Evolutionary conservation across 2,888 invertebrate species (phyloP), one percentile per base, ranked within the genome.

Genomic region (Brachycybe producta): DNA sequence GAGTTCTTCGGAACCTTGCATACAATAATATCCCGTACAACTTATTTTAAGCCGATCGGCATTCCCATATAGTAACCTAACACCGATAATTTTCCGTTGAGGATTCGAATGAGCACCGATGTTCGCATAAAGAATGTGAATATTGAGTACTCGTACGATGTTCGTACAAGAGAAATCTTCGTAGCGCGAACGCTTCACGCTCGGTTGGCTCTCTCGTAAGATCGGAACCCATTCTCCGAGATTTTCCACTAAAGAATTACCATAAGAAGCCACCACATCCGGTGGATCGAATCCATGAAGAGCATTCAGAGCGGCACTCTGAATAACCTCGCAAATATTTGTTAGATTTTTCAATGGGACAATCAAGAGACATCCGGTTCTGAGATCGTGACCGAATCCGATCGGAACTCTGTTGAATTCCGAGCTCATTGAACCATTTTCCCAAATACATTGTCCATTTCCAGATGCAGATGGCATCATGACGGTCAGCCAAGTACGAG

Each of bases 11-110:
- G 19, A n/a, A 5, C 21, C 48, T 17, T 24, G 17, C 19, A 28
- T n/a, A 34, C 48, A 48, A 28, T 39, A 34, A 8, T 11, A 13
- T 7, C 35, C 35, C n/a, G 27, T 28, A 23, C 39, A 38, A 2
- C 27, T 19, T 3, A 48, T 4, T 15, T 24, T 34, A 8, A 46
- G 26, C 19, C 36, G 23, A 4, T n/a, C 24, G 13, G 46, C 23
- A 11, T 7, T 26, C 7, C 35, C 39, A 11, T 26, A 40, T 7
- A 11, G 26, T 21, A 27, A 48, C 19, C 39, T 28, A 8, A 50
- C 43, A 11, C 50, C 50, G 5, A 50, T 44, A 24, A 50, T 44
- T 27, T 50, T 50, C 3, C 43, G 23, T 21, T 50, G 50, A 11
- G 43, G 43, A 5, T 44, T 45, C 15, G 28, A n/a, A 4, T 43